Evolutionary conservation across 2,888 invertebrate species (phyloP).

Genomic region (Malthinus seriepunctatus): DNA sequence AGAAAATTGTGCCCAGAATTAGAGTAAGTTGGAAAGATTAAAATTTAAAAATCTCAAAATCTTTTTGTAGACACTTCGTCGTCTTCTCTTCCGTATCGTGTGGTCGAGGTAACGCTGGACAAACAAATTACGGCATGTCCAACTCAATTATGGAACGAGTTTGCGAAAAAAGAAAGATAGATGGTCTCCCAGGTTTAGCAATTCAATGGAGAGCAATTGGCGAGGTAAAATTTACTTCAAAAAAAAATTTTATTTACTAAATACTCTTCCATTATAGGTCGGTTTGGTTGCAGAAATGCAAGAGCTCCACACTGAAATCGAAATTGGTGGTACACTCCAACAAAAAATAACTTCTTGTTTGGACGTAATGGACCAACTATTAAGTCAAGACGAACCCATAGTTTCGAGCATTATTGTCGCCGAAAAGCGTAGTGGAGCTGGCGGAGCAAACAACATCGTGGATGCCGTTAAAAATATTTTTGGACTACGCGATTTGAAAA

Average conservation of each 20-base stretch:
- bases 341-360: constrained; percentile 67
- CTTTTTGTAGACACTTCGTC: constrained; percentile 70
- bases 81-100: constrained; percentile 91
- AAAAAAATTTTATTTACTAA: no score
- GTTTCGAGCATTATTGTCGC: constrained; percentile 88
- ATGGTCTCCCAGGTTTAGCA: constrained; percentile 78
- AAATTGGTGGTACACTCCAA: constrained; percentile 66
- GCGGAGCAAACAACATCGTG: constrained; percentile 68
- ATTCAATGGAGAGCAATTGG: constrained; percentile 95
- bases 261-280: no score
- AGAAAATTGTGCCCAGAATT: constrained; percentile 61
- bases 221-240: no score
- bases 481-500: constrained; percentile 67
- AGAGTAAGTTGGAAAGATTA: constrained; percentile 37
- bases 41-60: not conserved
- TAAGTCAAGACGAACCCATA: constrained; percentile 67
- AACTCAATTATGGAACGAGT: constrained; percentile 91
- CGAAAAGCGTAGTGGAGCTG: constrained; percentile 70
- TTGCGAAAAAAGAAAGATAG: constrained; percentile 71
- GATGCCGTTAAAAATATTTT: constrained; percentile 70
- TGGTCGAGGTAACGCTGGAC: constrained; percentile 89
- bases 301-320: constrained; percentile 32
- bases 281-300: constrained; percentile 65
- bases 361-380: constrained; percentile 66
- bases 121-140: constrained; percentile 88